Percentiles rank a stretch among this genome's conserved stretches.
Evolutionary conservation across 2,888 invertebrate species (phyloP).

Genomic region (Cancer borealis): DNA sequence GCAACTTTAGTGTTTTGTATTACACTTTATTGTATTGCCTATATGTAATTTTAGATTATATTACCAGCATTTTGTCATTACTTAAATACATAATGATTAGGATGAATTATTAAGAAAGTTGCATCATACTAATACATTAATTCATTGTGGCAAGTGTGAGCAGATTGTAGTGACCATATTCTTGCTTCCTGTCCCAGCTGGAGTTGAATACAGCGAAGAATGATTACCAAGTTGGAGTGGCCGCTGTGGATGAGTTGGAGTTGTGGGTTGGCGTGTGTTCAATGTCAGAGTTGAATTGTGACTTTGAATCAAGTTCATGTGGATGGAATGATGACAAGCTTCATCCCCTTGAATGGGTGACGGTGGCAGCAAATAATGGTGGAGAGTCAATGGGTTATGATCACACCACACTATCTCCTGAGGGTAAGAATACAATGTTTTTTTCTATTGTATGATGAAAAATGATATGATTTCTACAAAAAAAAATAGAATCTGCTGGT

Average conservation of each 20-base stretch:
- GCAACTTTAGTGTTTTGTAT: background rate
- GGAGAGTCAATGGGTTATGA: conserved; percentile 41
- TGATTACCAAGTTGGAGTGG: conserved; percentile 13
- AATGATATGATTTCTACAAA: background rate
- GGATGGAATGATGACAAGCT: conserved; percentile 56
- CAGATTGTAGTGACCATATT: background rate
- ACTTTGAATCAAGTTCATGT: conserved; percentile 62
- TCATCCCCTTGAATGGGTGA: conserved; percentile 52
- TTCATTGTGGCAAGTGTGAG: background rate
- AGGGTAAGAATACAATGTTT: background rate
- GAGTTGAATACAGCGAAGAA: conserved; percentile 7
- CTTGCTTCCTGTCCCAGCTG: conserved; percentile 43
- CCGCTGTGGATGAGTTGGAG: conserved; percentile 59
- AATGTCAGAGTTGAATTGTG: background rate
- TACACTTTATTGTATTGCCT: background rate
- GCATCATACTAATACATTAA: background rate
- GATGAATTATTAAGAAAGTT: background rate
- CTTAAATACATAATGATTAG: background rate
- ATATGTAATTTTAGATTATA: no score
- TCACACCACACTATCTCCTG: background rate
- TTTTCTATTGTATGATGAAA: no score
- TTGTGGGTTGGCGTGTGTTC: conserved; percentile 48
- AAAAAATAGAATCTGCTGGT: background rate
- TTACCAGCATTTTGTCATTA: background rate
- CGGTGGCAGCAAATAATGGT: conserved; percentile 35